Evolutionary conservation across 2,113 vertebrate species (phyloP).

Genomic region (Lophotis ruficrista): DNA sequence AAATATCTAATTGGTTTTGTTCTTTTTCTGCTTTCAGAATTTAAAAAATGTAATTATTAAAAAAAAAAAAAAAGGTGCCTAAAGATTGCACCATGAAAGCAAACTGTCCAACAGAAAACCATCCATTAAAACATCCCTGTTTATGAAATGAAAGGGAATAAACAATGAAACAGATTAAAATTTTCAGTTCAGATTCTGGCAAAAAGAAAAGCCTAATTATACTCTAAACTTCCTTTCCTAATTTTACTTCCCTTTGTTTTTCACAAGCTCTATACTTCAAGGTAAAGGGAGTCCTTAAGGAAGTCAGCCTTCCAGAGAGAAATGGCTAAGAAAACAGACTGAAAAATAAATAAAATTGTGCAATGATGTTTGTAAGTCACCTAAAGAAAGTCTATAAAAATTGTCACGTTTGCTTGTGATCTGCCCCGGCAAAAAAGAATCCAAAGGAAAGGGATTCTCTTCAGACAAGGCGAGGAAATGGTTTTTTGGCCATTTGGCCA

Average conservation of each 20-base stretch:
- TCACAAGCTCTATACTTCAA: not conserved
- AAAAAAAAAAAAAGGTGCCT: not conserved
- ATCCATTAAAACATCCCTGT: not conserved
- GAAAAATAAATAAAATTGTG: not conserved
- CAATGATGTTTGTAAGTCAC: not conserved
- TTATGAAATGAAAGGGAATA: not conserved
- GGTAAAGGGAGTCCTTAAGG: not conserved
- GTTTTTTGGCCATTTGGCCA: not conserved
- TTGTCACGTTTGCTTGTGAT: not conserved
- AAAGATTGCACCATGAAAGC: not conserved
- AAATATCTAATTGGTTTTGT: not conserved
- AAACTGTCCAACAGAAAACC: not conserved
- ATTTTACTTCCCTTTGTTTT: constrained; percentile 15
- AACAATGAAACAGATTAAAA: not conserved
- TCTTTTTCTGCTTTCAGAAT: not conserved
- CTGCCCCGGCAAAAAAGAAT: fast-evolving
- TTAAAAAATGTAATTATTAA: not conserved
- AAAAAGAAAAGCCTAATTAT: not conserved
- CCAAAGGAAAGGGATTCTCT: not conserved
- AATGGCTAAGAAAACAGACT: not conserved
- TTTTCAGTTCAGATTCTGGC: not conserved
- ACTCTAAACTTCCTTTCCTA: not conserved
- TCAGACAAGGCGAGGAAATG: not conserved
- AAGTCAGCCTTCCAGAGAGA: not conserved
- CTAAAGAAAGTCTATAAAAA: not conserved